Base-by-base conservation (phyloP, 2,888 invertebrate genomes). In the Sesia apiformis region DNA sequence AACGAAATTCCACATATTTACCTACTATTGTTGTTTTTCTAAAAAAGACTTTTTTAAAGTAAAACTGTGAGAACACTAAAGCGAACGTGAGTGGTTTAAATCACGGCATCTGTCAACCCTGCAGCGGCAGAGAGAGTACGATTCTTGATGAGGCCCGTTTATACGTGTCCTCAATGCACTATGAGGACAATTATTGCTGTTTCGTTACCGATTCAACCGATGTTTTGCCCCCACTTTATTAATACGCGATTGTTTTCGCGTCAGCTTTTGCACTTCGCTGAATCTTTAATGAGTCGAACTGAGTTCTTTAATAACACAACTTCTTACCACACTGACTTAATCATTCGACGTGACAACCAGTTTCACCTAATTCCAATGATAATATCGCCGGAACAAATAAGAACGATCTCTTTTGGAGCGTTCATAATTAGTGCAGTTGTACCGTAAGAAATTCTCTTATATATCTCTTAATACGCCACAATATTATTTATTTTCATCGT, bases 201-300 rank as follows among this genome's bases (percentile, higher is more conserved):
- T 70, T 70, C 69, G 71, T 74, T 70, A 74, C 72, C 68, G 72
- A 74, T 76, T 74, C 60, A 60, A 69, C 64, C 65, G 61, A 70
- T 78, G 73, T 84, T 81, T 76, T 76, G 72, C 68, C 63, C 64
- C 58, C 60, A 63, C 61, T 73, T 74, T 78, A 81, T 82, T 82
- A 84, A 81, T 77, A 79, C 74, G 69, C 74, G 69, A 83, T 84
- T 81, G 83, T 83, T 74, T 80, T 80, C 81, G 83, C 75, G 83
- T 83, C 85, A 83, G 74, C 75, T 83, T 83, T 85, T 84, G 84
- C 87, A 86, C 87, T 84, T 81, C 76, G 67, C 69, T 81, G 84
- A 81, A 80, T 85, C 73, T 62, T 70, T 78, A 81, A 79, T 78
- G 76, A 76, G 62, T 54, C 55, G 75, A 69, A 72, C 81, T 62